Evolutionary conservation across 2,888 invertebrate genomes (phyloP).

Genomic region (Pachliopta kotzebuea): DNA sequence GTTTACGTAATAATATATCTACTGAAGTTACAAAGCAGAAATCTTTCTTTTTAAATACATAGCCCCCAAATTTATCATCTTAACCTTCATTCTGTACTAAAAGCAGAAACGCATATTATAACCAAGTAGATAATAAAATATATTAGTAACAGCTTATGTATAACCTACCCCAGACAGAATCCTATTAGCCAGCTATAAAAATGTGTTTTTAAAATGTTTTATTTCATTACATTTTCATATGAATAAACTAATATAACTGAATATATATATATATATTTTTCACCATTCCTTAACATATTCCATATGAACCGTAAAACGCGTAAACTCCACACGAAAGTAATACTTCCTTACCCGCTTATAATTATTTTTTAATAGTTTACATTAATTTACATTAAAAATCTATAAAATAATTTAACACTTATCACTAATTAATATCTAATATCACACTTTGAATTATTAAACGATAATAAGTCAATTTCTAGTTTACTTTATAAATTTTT

Average conservation of each 20-base stretch:
- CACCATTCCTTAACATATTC: neutral
- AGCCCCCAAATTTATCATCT: neutral
- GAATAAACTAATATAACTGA: neutral
- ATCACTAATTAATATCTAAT: constrained; percentile 58
- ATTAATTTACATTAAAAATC: constrained; percentile 26
- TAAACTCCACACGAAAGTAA: neutral
- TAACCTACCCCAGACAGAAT: neutral
- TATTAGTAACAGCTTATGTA: neutral
- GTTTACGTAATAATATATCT: neutral
- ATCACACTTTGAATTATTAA: constrained; percentile 63
- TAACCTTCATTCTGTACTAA: neutral
- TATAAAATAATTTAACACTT: constrained; percentile 67
- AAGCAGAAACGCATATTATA: neutral
- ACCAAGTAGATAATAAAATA: neutral
- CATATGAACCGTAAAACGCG: neutral
- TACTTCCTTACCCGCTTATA: constrained; percentile 8
- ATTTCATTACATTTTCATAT: neutral
- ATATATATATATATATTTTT: constrained; percentile 1
- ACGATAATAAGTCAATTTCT: constrained; percentile 4
- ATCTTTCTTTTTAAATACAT: neutral
- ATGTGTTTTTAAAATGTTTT: neutral
- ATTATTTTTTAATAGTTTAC: neutral
- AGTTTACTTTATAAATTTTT: constrained; percentile 8
- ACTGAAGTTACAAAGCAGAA: neutral
- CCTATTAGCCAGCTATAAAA: neutral